Conservation (phyloP, 2,797 vertebrate species). For the Bufotes viridis region DNA sequence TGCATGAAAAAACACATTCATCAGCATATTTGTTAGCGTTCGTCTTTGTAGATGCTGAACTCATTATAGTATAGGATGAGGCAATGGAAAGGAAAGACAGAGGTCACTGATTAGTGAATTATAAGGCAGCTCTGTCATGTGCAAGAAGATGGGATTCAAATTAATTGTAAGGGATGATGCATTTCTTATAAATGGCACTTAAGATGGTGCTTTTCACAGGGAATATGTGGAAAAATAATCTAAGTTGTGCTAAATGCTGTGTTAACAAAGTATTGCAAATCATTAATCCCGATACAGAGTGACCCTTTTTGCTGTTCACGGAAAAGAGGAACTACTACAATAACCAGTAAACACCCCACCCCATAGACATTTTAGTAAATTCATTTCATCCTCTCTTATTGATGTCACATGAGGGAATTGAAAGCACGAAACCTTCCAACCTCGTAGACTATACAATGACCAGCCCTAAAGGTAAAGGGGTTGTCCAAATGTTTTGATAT, state of each 20-base stretch:
- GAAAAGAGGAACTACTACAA: neutral
- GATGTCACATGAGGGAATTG: too few species aligned
- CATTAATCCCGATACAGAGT: neutral
- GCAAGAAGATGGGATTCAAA: neutral
- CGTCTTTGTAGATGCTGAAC: slow-evolving; percentile 47
- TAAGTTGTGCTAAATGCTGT: neutral
- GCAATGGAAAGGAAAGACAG: slow-evolving; percentile 28
- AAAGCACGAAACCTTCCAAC: too few species aligned
- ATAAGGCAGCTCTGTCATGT: neutral
- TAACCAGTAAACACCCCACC: neutral
- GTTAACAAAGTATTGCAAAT: neutral
- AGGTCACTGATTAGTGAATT: slow-evolving; percentile 48
- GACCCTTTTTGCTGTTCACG: neutral
- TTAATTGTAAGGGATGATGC: neutral
- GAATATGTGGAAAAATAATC: slow-evolving; percentile 11
- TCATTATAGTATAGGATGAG: slow-evolving; percentile 47
- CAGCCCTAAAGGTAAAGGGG: too few species aligned
- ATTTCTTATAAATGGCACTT: slow-evolving; percentile 13
- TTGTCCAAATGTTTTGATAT: too few species aligned
- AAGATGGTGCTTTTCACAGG: neutral
- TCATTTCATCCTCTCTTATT: too few species aligned
- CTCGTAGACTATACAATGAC: too few species aligned
- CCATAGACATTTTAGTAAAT: too few species aligned
- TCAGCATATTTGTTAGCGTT: slow-evolving; percentile 59
- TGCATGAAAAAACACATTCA: slow-evolving; percentile 60